Conservation (phyloP, 2,113 vertebrate genomes). For the Barnardius zonarius region DNA sequence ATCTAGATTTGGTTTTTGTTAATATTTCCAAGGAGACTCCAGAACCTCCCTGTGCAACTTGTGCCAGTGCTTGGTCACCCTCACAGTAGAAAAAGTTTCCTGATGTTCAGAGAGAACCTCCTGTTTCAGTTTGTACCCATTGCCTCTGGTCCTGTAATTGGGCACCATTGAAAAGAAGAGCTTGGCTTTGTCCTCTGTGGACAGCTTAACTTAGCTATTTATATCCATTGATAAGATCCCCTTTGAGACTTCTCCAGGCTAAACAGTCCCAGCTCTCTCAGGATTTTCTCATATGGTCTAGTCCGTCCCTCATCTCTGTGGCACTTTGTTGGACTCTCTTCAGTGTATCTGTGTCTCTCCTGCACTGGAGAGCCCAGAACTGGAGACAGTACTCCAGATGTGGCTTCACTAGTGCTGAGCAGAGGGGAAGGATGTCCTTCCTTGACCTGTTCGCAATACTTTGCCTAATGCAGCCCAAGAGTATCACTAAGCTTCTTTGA, state of each 20-base stretch:
- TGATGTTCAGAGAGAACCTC: background rate
- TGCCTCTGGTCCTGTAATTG: background rate
- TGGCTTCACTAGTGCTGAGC: background rate
- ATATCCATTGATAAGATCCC: background rate
- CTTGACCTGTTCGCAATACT: background rate
- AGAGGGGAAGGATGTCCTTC: background rate
- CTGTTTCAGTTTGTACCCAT: background rate
- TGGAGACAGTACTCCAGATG: background rate
- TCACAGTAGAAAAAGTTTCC: background rate
- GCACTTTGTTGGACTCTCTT: background rate
- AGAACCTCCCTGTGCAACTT: background rate
- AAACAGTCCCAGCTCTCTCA: background rate
- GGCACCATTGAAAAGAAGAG: background rate
- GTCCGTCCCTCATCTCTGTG: background rate
- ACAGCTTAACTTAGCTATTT: background rate
- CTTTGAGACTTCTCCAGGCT: background rate
- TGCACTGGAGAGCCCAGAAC: background rate
- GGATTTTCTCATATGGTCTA: background rate
- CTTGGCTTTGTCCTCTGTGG: background rate
- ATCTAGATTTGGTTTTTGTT: background rate
- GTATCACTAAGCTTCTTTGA: background rate
- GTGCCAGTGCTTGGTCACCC: background rate
- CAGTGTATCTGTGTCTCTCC: background rate
- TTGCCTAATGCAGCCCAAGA: background rate
- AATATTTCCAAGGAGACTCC: background rate